Percentiles rank a stretch among this genome's conserved stretches.
Conservation (phyloP, 2,888 invertebrate species). For the Parasteatoda lunata region DNA sequence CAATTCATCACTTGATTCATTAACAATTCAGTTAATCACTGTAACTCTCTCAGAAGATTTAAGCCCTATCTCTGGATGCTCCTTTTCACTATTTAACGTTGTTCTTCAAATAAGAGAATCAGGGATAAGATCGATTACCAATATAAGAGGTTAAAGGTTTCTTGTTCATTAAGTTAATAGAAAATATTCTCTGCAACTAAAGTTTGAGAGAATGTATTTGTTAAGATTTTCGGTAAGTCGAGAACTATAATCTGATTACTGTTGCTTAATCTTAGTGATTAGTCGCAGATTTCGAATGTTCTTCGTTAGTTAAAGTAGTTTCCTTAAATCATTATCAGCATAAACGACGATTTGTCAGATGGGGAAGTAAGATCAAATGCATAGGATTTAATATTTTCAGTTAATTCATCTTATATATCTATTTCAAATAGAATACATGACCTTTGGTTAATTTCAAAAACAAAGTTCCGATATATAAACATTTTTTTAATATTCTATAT, state of each 20-base stretch:
- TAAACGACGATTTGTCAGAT: no score
- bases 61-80: conserved; percentile 37
- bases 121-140: conserved; percentile 26
- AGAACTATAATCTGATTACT: background rate
- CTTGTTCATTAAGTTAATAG: conserved; percentile 9
- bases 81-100: conserved; percentile 42
- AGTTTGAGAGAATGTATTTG: no score
- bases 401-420: no score
- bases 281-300: background rate
- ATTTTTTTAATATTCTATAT: no score
- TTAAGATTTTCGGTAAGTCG: no score
- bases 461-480: no score
- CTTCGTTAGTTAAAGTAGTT: background rate
- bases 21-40: conserved; percentile 62
- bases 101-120: conserved; percentile 17
- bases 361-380: no score
- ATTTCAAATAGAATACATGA: no score
- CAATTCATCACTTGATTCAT: conserved; percentile 62
- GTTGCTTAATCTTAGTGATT: conserved; percentile 1
- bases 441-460: no score
- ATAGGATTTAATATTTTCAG: no score
- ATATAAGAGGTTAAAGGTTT: conserved; percentile 13
- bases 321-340: no score
- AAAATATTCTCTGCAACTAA: background rate
- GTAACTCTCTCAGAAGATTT: conserved; percentile 41